These are phyloP conservation scores for Melospiza melodia DNA, from an alignment of 2,113 vertebrate genomes.

Conservation along the genomic window DNA sequence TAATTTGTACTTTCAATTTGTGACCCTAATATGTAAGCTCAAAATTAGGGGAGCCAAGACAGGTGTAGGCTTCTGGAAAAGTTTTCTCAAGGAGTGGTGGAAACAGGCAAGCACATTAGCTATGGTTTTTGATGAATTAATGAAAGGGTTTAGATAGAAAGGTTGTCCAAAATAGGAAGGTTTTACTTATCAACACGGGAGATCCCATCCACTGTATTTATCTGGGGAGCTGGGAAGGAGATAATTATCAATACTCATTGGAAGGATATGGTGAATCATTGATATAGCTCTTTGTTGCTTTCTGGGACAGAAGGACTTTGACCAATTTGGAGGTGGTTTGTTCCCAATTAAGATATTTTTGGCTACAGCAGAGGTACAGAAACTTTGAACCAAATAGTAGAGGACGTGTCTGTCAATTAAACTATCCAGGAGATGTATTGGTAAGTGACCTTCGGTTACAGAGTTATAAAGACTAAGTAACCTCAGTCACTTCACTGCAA, in stretches of 20 bases:
- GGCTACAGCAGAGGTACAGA: neutral
- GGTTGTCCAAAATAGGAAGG: neutral
- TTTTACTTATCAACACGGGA: neutral
- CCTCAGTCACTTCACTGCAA: constrained; percentile 19
- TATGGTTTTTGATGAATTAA: neutral
- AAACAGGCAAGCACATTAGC: neutral
- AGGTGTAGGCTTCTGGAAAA: neutral
- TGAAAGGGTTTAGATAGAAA: neutral
- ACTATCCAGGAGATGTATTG: neutral
- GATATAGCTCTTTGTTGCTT: neutral
- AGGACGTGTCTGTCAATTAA: neutral
- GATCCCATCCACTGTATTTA: neutral
- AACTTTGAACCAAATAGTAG: constrained; percentile 10
- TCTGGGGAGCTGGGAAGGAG: neutral
- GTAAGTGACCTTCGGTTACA: neutral
- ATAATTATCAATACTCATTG: neutral
- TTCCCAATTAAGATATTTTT: constrained; percentile 23
- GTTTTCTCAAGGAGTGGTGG: neutral
- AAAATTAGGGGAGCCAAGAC: neutral
- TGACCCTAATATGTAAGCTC: neutral
- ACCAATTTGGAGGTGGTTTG: neutral
- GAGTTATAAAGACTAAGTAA: neutral
- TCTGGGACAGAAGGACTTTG: neutral
- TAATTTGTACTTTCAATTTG: neutral
- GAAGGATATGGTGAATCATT: neutral